A percentile compares a stretch with the other conserved stretches of the same genome.
Evolutionary conservation across 2,888 invertebrate species (phyloP).

Genomic region (Odiellus spinosus): DNA sequence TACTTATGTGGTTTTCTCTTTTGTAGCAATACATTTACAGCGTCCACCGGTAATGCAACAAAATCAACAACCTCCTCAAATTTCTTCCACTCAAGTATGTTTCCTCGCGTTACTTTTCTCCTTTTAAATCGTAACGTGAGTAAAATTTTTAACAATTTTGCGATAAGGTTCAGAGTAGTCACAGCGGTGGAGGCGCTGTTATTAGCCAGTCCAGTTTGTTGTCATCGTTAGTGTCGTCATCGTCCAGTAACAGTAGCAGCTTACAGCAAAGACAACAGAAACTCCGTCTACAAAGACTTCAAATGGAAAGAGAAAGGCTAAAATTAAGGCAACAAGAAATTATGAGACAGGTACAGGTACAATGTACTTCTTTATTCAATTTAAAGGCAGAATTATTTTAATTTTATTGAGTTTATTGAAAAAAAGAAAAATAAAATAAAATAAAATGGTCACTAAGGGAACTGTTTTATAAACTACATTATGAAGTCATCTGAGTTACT

Average conservation of each 20-base stretch:
- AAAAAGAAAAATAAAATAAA: too few relatives aligned
- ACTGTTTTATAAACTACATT: too few relatives aligned
- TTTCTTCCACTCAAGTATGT: background rate
- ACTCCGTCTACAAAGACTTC: slow-evolving; percentile 45
- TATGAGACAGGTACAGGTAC: slow-evolving; percentile 60
- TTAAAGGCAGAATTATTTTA: too few relatives aligned
- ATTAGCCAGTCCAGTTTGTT: too few relatives aligned
- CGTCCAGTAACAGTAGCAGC: slow-evolving; percentile 6
- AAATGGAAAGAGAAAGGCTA: slow-evolving; percentile 72
- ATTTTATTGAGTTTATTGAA: too few relatives aligned
- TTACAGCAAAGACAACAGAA: slow-evolving; percentile 35
- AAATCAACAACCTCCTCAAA: slow-evolving; percentile 7
- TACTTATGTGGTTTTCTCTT: slow-evolving; percentile 6
- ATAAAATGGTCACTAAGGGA: too few relatives aligned
- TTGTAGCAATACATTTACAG: slow-evolving; percentile 23
- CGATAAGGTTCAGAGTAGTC: slow-evolving; percentile 3
- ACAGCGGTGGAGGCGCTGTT: too few relatives aligned
- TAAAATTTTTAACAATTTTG: background rate
- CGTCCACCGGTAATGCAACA: slow-evolving; percentile 18
- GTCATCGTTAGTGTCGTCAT: too few relatives aligned
- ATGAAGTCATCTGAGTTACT: too few relatives aligned
- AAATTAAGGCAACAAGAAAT: slow-evolving; percentile 81
- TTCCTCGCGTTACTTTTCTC: slow-evolving; percentile 4
- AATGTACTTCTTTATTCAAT: too few relatives aligned
- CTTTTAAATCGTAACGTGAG: slow-evolving; percentile 17